phyloP scores from a whole-genome alignment of 2,113 vertebrate species.

The Scolopax mira region DNA sequence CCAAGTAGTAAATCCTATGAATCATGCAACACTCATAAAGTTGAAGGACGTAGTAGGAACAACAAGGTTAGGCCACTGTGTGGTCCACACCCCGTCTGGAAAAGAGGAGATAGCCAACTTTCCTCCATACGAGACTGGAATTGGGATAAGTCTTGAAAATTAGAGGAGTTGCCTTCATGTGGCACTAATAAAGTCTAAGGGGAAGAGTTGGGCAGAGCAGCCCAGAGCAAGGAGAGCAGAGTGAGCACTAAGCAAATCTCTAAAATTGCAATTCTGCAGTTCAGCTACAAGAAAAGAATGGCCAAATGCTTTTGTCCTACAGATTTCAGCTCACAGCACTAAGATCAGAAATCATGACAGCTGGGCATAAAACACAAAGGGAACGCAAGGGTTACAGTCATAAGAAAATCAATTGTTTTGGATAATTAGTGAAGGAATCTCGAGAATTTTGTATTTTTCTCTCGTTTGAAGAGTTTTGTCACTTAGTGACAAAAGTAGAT shows the following conservation, averaged over 20 bases:
- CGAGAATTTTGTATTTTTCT: not conserved
- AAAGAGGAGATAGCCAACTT: not conserved
- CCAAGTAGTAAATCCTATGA: not conserved
- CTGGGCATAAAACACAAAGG: not conserved
- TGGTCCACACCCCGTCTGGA: not conserved
- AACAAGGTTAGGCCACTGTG: not conserved
- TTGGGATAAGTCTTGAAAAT: not conserved
- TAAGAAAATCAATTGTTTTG: constrained; percentile 7
- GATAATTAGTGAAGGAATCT: constrained; percentile 26
- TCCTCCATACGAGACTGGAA: not conserved
- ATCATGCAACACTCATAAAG: not conserved
- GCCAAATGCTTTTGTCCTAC: not conserved
- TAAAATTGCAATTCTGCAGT: not conserved
- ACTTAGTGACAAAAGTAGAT: not conserved
- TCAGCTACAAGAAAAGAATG: not conserved
- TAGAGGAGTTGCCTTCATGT: not conserved
- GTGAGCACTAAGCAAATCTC: not conserved
- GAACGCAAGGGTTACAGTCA: not conserved
- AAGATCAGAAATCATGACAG: not conserved
- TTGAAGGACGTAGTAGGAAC: not conserved
- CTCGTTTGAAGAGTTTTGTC: not conserved
- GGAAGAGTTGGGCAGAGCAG: not conserved
- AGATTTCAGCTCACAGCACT: not conserved
- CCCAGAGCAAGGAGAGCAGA: not conserved
- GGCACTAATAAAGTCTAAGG: not conserved